Evolutionary conservation across 2,888 invertebrate species (phyloP).

Genomic region (Ctenicera cuprea): DNA sequence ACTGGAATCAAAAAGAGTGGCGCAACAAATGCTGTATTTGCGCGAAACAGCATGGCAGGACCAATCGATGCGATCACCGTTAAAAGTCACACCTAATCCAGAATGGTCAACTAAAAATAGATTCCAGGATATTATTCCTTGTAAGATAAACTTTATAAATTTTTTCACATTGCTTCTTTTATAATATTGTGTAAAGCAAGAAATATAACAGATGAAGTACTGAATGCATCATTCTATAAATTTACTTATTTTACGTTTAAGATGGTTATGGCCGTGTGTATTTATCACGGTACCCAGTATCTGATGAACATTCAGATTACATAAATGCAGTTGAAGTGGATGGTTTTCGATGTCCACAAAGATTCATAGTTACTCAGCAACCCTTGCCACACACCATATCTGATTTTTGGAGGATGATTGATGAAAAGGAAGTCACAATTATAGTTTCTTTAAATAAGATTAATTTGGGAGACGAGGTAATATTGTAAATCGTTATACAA

Average conservation of each 20-base stretch:
- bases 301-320: slow-evolving; percentile 70
- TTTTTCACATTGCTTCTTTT: neutral
- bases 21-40: slow-evolving; percentile 66
- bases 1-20: slow-evolving; percentile 61
- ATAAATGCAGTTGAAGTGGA: slow-evolving; percentile 69
- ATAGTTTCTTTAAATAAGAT: slow-evolving; percentile 67
- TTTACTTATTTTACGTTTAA: slow-evolving; percentile 21
- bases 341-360: slow-evolving; percentile 64
- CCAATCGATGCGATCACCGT: slow-evolving; percentile 65
- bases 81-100: slow-evolving; percentile 45
- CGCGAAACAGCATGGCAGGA: slow-evolving; percentile 70
- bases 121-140: slow-evolving; percentile 68
- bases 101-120: slow-evolving; percentile 67
- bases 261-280: slow-evolving; percentile 63
- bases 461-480: slow-evolving; percentile 63
- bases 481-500: too few relatives aligned
- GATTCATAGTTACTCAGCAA: slow-evolving; percentile 68
- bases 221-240: too few relatives aligned
- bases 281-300: slow-evolving; percentile 66
- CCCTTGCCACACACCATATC: slow-evolving; percentile 66
- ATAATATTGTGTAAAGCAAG: too few relatives aligned
- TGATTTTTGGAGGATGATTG: slow-evolving; percentile 70
- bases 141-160: slow-evolving; percentile 54
- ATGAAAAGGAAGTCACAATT: slow-evolving; percentile 65
- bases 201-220: too few relatives aligned